Evolutionary conservation across 2,888 invertebrate genomes (phyloP).

Genomic region (Leucania comma): DNA sequence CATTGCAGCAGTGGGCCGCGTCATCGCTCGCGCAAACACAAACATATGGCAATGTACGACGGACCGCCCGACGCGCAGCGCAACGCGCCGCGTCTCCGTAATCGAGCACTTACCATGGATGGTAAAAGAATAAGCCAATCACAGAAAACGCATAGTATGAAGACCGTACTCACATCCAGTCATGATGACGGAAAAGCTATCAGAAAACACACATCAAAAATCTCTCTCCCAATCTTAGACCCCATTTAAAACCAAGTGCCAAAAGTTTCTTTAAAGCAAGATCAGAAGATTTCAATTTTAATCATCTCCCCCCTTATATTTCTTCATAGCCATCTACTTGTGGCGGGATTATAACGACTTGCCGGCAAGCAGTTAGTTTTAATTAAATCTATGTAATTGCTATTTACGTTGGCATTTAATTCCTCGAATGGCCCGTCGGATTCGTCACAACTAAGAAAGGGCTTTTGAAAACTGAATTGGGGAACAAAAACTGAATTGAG

Average conservation of each 20-base stretch:
- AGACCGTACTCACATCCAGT: not conserved
- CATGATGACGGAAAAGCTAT: not conserved
- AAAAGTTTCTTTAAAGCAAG: conserved; percentile 24
- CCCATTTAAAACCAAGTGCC: conserved; percentile 19
- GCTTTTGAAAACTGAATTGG: conserved; percentile 2
- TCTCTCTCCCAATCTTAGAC: not conserved
- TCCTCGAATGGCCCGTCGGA: conserved; percentile 29
- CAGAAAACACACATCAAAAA: not conserved
- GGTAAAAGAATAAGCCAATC: not conserved
- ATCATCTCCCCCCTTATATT: conserved; percentile 40
- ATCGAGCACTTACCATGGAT: too few relatives aligned
- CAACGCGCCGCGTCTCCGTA: too few relatives aligned
- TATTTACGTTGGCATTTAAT: conserved; percentile 55
- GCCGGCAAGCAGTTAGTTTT: conserved; percentile 57
- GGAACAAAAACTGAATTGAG: conserved; percentile 26
- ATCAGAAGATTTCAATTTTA: conserved; percentile 48
- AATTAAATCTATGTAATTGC: conserved; percentile 59
- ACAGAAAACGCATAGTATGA: too few relatives aligned
- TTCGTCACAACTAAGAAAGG: conserved; percentile 17
- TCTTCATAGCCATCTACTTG: conserved; percentile 39
- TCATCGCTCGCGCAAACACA: too few relatives aligned
- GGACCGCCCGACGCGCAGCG: too few relatives aligned
- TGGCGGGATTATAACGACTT: conserved; percentile 45
- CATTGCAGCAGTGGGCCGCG: too few relatives aligned
- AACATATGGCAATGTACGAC: too few relatives aligned